Evolutionary conservation across 2,888 invertebrate species (phyloP).

Genomic region (Nephrocerus scutellatus): DNA sequence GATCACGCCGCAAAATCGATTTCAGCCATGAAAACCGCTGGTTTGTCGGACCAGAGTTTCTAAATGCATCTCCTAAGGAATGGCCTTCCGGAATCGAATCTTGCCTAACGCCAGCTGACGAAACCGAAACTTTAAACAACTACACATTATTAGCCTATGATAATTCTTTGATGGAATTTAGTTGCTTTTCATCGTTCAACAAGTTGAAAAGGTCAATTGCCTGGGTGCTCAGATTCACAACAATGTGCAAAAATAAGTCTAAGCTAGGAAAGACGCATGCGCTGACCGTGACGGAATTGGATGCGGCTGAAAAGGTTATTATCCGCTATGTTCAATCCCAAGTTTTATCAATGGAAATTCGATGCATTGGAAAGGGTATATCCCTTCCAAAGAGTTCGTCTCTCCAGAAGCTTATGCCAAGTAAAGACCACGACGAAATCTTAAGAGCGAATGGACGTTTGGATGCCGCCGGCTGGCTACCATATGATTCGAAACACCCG

Average conservation of each 20-base stretch:
- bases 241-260: not conserved
- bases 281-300: slow-evolving; percentile 1
- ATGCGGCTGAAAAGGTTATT: not conserved
- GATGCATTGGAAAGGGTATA: not conserved
- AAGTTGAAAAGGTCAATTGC: not conserved
- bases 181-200: slow-evolving; percentile 6
- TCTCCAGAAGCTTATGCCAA: slow-evolving; percentile 3
- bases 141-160: slow-evolving; percentile 1
- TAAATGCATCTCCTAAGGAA: no score
- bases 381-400: not conserved
- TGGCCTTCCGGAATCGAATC: no score
- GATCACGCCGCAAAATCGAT: not conserved
- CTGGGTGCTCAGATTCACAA: slow-evolving; percentile 4
- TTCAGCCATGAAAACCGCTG: not conserved
- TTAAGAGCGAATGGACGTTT: slow-evolving; percentile 6
- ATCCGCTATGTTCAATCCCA: slow-evolving; percentile 6
- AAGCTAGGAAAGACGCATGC: not conserved
- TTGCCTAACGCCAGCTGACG: not conserved
- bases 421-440: slow-evolving; percentile 7
- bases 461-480: slow-evolving; percentile 9
- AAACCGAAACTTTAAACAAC: slow-evolving; percentile 7
- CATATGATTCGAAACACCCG: slow-evolving; percentile 2
- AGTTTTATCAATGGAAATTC: slow-evolving; percentile 3
- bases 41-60: not conserved
- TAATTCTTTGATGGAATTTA: slow-evolving; percentile 2